Evolutionary conservation across 2,113 vertebrate species (phyloP).

Genomic region (Ondatra zibethicus): DNA sequence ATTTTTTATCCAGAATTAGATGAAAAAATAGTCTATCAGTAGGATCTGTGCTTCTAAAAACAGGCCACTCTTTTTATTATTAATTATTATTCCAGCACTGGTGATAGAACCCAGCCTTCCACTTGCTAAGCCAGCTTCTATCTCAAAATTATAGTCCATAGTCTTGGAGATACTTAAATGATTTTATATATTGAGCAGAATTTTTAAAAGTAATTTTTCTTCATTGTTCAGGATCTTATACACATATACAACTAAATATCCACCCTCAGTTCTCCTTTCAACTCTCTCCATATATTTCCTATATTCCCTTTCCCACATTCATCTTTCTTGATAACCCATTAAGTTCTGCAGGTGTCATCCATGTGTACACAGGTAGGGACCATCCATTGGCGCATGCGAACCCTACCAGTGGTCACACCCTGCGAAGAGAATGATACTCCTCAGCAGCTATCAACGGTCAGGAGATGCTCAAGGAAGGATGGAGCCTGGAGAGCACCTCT

Average conservation of each 20-base stretch:
- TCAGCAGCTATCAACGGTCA: too few relatives aligned
- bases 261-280: neutral
- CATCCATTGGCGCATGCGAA: too few relatives aligned
- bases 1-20: neutral
- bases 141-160: neutral
- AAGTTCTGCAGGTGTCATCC: neutral
- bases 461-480: too few relatives aligned
- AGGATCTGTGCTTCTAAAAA: neutral
- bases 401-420: too few relatives aligned
- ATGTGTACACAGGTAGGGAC: fast-evolving
- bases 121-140: neutral
- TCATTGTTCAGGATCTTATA: neutral
- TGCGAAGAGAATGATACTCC: neutral
- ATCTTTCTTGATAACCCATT: neutral
- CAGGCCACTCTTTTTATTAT: neutral
- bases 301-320: too few relatives aligned
- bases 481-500: neutral
- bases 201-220: neutral
- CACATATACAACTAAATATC: neutral
- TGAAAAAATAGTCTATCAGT: too few relatives aligned
- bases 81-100: neutral
- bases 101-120: neutral
- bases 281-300: neutral
- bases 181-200: neutral
- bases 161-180: neutral